Evolutionary conservation across 1,140 invertebrate genomes (phyloP).

Genomic region (Trichonephila inaurata): DNA sequence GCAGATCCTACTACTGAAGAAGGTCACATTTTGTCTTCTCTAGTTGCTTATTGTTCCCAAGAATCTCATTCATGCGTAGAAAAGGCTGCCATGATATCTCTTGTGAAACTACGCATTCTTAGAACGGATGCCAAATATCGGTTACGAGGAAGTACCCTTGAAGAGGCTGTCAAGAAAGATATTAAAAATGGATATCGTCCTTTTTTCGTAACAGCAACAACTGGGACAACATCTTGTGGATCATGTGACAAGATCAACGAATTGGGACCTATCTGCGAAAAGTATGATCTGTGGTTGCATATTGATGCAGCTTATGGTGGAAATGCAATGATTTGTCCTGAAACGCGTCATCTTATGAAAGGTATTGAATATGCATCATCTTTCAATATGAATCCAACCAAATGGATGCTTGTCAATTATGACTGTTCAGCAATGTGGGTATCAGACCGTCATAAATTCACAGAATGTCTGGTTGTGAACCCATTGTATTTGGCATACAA

Average conservation of each 20-base stretch:
- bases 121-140: constrained; percentile 83
- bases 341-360: neutral
- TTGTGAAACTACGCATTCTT: constrained; percentile 83
- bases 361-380: constrained; percentile 86
- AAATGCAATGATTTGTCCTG: constrained; percentile 77
- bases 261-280: constrained; percentile 89
- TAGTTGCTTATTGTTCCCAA: constrained; percentile 84
- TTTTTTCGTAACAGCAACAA: constrained; percentile 87
- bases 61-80: constrained; percentile 84
- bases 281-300: constrained; percentile 92
- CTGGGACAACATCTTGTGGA: constrained; percentile 94
- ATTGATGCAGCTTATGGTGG: constrained; percentile 97
- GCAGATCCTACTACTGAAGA: constrained; percentile 82
- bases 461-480: neutral
- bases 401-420: constrained; percentile 96
- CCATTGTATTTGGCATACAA: neutral
- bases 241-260: constrained; percentile 94
- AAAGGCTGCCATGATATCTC: constrained; percentile 83
- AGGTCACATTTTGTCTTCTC: constrained; percentile 82
- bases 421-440: constrained; percentile 95
- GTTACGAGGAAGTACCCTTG: constrained; percentile 82
- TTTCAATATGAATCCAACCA: constrained; percentile 97
- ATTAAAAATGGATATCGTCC: constrained; percentile 81
- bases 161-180: constrained; percentile 82
- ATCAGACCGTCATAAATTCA: neutral